These are phyloP conservation scores for Eucidaris tribuloides DNA, from an alignment of 35 echinoderm and acorn worm species.

Conservation along the genomic window DNA sequence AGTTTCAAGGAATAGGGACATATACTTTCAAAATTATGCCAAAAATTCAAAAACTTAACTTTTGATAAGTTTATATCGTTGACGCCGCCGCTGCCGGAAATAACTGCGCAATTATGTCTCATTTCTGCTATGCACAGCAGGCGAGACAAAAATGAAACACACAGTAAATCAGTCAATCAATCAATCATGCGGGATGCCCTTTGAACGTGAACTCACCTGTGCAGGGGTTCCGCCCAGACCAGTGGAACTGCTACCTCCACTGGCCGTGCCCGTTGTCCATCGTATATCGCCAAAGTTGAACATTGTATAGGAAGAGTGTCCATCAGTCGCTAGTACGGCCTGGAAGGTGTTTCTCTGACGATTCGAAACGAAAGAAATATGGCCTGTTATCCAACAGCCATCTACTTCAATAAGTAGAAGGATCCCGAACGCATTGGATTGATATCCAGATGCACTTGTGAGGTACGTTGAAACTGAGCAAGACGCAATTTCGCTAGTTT, in stretches of 20 bases:
- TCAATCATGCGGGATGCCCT: not conserved
- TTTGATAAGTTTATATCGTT: no score
- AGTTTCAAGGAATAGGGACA: no score
- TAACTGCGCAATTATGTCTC: not conserved
- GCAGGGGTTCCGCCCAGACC: constrained; percentile 46
- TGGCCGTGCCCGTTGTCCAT: constrained; percentile 54
- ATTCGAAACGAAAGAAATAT: no score
- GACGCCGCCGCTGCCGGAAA: not conserved
- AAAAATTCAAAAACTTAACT: not conserved
- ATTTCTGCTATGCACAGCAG: not conserved
- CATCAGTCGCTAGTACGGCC: constrained; percentile 43
- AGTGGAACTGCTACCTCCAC: constrained; percentile 1
- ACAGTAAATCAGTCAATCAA: not conserved
- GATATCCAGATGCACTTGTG: no score
- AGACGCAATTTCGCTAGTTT: no score
- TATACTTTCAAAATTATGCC: no score
- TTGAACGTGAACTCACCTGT: not conserved
- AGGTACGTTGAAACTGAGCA: no score
- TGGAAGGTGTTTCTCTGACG: constrained; percentile 58
- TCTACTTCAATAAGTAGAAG: no score
- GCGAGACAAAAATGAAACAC: not conserved
- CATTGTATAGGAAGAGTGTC: constrained; percentile 14
- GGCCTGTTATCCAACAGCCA: no score
- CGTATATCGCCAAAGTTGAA: constrained; percentile 59
- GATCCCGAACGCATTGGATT: no score